Evolutionary conservation across 30 jellyfish, hydroid and myxozoan species (phyloP).

Genomic region (Aurelia sp.): DNA sequence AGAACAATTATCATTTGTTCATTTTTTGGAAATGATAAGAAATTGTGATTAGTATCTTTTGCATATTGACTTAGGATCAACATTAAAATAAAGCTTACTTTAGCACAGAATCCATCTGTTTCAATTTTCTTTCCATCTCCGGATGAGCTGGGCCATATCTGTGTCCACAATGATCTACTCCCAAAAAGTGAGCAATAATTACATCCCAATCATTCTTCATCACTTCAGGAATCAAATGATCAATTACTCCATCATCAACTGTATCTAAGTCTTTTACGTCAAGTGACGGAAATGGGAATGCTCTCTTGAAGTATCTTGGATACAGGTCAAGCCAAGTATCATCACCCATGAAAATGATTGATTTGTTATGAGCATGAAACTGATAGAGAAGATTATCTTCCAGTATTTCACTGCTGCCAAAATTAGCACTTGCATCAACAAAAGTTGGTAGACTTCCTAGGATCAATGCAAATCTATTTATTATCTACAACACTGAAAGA

Average conservation of each 20-base stretch:
- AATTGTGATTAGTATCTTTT: too few species aligned
- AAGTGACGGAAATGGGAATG: conserved; percentile 71
- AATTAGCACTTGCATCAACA: conserved; percentile 88
- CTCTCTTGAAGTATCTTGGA: conserved; percentile 62
- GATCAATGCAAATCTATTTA: neutral
- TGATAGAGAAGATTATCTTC: conserved; percentile 86
- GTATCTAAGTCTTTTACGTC: conserved; percentile 90
- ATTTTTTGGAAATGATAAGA: too few species aligned
- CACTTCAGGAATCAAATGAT: conserved; percentile 67
- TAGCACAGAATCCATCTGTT: conserved; percentile 79
- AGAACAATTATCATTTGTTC: too few species aligned
- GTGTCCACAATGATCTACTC: conserved; percentile 98
- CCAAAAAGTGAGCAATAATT: conserved; percentile 88
- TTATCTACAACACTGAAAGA: too few species aligned
- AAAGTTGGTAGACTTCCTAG: conserved; percentile 96
- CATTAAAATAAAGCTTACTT: conserved; percentile 33
- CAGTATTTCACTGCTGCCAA: conserved; percentile 71
- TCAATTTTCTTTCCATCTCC: conserved; percentile 86
- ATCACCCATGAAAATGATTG: conserved; percentile 85
- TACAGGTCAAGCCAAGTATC: conserved; percentile 86
- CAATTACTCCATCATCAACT: conserved; percentile 78
- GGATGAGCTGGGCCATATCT: conserved; percentile 95
- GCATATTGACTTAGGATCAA: too few species aligned
- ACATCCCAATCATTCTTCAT: conserved; percentile 71
- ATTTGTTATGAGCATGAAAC: conserved; percentile 46